These are phyloP conservation scores for Callimorpha dominula DNA, from an alignment of 2,888 invertebrate species.

Conservation along the genomic window DNA sequence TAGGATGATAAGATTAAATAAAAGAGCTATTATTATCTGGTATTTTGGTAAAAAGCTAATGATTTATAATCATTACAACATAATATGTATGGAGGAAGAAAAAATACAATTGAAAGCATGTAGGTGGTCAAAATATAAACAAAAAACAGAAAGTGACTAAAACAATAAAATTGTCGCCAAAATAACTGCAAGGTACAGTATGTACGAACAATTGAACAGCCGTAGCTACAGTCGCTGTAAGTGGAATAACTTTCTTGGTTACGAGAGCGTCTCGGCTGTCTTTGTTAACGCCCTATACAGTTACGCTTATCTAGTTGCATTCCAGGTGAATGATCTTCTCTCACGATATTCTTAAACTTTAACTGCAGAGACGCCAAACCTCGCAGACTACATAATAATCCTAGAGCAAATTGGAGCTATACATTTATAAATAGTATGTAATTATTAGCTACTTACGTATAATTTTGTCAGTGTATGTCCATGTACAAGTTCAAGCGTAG, in stretches of 20 bases:
- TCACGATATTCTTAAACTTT: constrained; percentile 61
- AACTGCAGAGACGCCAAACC: constrained; percentile 34
- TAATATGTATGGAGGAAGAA: no score
- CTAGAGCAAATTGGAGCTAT: constrained; percentile 6
- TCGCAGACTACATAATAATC: constrained; percentile 30
- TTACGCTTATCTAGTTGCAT: constrained; percentile 74
- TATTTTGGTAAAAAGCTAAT: background rate
- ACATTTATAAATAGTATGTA: background rate
- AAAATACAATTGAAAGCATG: background rate
- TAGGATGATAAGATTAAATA: background rate
- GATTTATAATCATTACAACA: no score
- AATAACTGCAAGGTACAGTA: constrained; percentile 42
- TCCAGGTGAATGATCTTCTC: constrained; percentile 73
- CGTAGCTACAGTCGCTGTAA: constrained; percentile 62
- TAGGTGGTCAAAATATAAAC: background rate
- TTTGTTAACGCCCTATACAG: constrained; percentile 72
- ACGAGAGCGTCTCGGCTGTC: constrained; percentile 68
- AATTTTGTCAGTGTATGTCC: background rate
- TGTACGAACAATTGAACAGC: constrained; percentile 56
- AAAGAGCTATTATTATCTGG: background rate
- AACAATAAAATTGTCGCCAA: constrained; percentile 26
- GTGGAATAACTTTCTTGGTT: constrained; percentile 71
- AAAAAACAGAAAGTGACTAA: background rate
- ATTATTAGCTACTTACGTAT: background rate
- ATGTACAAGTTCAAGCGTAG: background rate